phyloP scores from a whole-genome alignment of 2,888 invertebrate species.

The Pseudolycoriella hygida region DNA sequence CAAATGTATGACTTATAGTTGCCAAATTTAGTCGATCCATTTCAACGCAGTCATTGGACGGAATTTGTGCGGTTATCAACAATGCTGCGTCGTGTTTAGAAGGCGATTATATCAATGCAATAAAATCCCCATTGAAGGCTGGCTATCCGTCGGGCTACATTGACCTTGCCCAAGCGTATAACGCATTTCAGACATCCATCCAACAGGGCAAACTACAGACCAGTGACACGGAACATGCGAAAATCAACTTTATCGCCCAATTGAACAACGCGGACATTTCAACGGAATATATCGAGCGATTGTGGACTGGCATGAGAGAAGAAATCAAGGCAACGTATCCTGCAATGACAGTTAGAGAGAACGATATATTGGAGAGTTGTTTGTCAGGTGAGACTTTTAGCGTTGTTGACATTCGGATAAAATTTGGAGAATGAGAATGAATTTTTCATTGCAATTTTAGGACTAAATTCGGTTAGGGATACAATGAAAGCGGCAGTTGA shows the following conservation, averaged over 20 bases:
- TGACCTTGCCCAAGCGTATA: slow-evolving; percentile 66
- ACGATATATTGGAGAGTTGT: slow-evolving; percentile 56
- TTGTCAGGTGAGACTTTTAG: slow-evolving; percentile 25
- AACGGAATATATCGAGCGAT: slow-evolving; percentile 73
- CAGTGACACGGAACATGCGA: slow-evolving; percentile 59
- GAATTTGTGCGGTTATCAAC: slow-evolving; percentile 91
- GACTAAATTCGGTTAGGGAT: slow-evolving; percentile 26
- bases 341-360: slow-evolving; percentile 40
- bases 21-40: slow-evolving; percentile 52
- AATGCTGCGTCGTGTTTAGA: slow-evolving; percentile 78
- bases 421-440: too few relatives aligned
- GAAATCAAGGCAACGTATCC: slow-evolving; percentile 49
- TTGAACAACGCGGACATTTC: slow-evolving; percentile 84
- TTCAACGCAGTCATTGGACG: slow-evolving; percentile 82
- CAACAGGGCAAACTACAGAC: slow-evolving; percentile 67
- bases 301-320: slow-evolving; percentile 57
- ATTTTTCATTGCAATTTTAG: slow-evolving; percentile 12
- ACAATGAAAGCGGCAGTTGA: slow-evolving; percentile 45
- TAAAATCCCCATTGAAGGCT: slow-evolving; percentile 49
- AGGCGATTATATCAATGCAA: slow-evolving; percentile 57
- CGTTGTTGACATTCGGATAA: background rate
- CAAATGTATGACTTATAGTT: background rate
- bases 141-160: slow-evolving; percentile 66
- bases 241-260: slow-evolving; percentile 56
- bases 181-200: slow-evolving; percentile 58